These are phyloP conservation scores for Dascillus cervinus DNA, from an alignment of 2,888 invertebrate species.

Conservation along the genomic window DNA sequence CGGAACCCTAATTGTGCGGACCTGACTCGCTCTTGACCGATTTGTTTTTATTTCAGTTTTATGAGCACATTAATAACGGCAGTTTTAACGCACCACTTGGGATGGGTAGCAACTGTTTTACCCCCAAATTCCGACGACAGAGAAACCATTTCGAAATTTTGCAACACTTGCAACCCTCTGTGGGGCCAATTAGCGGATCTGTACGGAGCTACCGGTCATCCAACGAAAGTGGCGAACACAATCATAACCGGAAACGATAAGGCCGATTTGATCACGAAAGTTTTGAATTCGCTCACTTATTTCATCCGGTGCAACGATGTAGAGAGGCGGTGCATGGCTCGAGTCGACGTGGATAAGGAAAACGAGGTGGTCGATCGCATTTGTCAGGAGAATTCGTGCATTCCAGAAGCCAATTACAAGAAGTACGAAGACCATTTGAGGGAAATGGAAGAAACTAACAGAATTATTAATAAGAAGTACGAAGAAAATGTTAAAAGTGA, in stretches of 20 bases:
- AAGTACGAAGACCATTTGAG: conserved; percentile 33
- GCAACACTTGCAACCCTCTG: conserved; percentile 72
- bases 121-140: conserved; percentile 35
- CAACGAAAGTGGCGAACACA: conserved; percentile 69
- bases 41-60: conserved; percentile 60
- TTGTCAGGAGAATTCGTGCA: conserved; percentile 29
- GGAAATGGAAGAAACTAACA: conserved; percentile 11
- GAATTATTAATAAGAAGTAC: conserved; percentile 3
- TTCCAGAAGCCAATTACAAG: conserved; percentile 35
- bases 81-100: conserved; percentile 81
- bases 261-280: conserved; percentile 58
- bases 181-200: conserved; percentile 87
- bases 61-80: conserved; percentile 83
- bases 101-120: conserved; percentile 78
- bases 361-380: conserved; percentile 35
- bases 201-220: conserved; percentile 76
- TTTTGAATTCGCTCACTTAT: conserved; percentile 75
- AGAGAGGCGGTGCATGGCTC: conserved; percentile 34
- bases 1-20: too few species aligned
- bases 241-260: conserved; percentile 66
- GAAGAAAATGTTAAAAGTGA: neutral
- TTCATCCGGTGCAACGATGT: conserved; percentile 77
- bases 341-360: conserved; percentile 23
- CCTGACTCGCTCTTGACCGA: neutral
- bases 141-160: conserved; percentile 51